Evolutionary conservation across 2,888 invertebrate species (phyloP).

Genomic region (Melinopterus prodromus): DNA sequence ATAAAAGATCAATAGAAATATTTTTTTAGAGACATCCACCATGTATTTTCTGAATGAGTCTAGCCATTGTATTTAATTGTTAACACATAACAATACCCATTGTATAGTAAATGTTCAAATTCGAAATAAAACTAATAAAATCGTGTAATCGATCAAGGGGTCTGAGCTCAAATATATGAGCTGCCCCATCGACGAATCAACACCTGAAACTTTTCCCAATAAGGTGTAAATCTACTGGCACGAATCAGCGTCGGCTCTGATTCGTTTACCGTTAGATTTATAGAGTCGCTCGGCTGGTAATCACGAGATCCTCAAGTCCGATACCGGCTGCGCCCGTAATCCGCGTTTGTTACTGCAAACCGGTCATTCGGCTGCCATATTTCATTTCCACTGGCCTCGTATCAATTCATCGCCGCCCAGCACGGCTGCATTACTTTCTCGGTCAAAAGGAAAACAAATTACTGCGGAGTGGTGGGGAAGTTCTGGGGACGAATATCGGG

Average conservation of each 20-base stretch:
- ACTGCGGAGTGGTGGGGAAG: background rate
- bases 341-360: conserved; percentile 11
- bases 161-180: background rate
- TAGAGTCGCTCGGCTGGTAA: conserved; percentile 20
- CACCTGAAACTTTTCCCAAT: conserved; percentile 4
- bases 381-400: conserved; percentile 4
- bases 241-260: conserved; percentile 19
- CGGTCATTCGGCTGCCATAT: conserved; percentile 4
- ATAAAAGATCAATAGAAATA: no score
- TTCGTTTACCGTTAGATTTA: conserved; percentile 22
- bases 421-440: background rate
- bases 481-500: background rate
- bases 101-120: background rate
- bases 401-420: background rate
- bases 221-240: background rate
- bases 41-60: background rate
- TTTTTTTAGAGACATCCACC: no score
- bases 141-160: background rate
- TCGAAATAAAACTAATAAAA: background rate
- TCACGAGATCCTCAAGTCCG: conserved; percentile 20
- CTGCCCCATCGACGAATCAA: background rate
- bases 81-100: background rate
- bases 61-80: background rate
- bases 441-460: background rate
- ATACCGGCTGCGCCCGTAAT: conserved; percentile 18